A percentile compares a stretch with the other conserved stretches of the same genome.
Conservation (phyloP, 1,140 invertebrate species). For the Manduca sexta region DNA sequence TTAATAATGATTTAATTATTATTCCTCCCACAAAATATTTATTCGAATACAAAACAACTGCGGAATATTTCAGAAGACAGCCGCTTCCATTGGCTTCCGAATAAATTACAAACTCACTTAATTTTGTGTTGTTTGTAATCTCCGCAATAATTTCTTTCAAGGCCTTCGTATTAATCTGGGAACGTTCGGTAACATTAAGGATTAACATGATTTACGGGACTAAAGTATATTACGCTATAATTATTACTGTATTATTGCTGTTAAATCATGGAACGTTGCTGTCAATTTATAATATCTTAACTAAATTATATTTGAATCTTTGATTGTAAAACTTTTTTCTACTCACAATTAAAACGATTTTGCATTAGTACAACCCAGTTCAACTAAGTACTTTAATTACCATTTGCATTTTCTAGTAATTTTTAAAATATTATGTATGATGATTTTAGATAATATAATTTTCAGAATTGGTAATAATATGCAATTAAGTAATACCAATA, state of each 20-base stretch:
- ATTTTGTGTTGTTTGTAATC: constrained; percentile 30
- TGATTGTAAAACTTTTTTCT: too few relatives aligned
- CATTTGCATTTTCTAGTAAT: too few relatives aligned
- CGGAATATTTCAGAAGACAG: constrained; percentile 23
- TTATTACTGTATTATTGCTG: constrained; percentile 6
- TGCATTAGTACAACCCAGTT: too few relatives aligned
- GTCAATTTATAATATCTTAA: too few relatives aligned
- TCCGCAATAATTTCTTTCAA: constrained; percentile 31
- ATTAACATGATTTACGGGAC: constrained; percentile 22
- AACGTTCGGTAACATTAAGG: constrained; percentile 12
- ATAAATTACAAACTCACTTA: constrained; percentile 34
- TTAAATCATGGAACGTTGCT: background rate
- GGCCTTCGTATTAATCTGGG: constrained; percentile 24
- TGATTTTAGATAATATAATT: too few relatives aligned
- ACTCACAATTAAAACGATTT: too few relatives aligned
- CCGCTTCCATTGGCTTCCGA: constrained; percentile 22
- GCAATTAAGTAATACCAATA: too few relatives aligned
- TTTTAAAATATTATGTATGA: too few relatives aligned
- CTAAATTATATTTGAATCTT: too few relatives aligned
- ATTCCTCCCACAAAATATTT: constrained; percentile 19
- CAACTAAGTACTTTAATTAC: too few relatives aligned
- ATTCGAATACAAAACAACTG: constrained; percentile 26
- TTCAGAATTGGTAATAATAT: too few relatives aligned
- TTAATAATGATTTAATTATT: constrained; percentile 19
- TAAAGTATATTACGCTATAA: constrained; percentile 16